Evolutionary conservation across 2,888 invertebrate species (phyloP), one percentile per base, ranked within the genome.

Genomic region (Neoitamus cyanurus): DNA sequence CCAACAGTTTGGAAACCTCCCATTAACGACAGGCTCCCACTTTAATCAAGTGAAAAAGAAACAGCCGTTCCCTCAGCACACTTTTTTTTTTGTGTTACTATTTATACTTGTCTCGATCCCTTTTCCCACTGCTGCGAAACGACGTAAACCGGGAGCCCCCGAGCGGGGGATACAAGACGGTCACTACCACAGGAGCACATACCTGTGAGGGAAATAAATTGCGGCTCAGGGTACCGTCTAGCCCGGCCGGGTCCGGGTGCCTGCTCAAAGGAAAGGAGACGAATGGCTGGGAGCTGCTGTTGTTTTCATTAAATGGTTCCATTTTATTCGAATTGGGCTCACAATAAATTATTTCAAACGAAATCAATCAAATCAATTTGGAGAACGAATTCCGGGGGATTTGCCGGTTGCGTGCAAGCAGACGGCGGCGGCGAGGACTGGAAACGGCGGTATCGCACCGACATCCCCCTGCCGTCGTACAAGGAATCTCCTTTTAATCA

Each of bases 311-410:
- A 80, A 80, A 80, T 80, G 30, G 68, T 68, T 48, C 68, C 34
- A 80, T 31, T 80, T 68, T 48, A 15, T 80, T 34, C 68, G 80
- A 58, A 58, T 80, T 80, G 80, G 80, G 48, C 68, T 30, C 30
- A 80, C 70, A 77, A 84, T 77, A 77, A 84, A 69, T 77, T 84
- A 83, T 58, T 84, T 84, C 48, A 42, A 70, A 83, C 42, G 72
- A 83, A 83, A 83, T 83, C 83, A 83, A 83, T 83, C 73, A 73
- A 72, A 72, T 73, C 72, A 83, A 73, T 83, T 73, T 34, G 20
- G 72, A 48, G 31, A 73, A 70, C 72, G 72, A 83, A 83, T 72
- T 70, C 46, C 20, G n/a, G 48, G n/a, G 36, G 68, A 83, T 80
- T 80, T 80, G 58, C 9, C 28, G 11, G 58, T 48, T 30, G 30